A percentile compares a stretch with the other conserved stretches of the same genome.
These are phyloP conservation scores for Anisognathus igniventris DNA, from an alignment of 2,797 vertebrate species.

Conservation along the genomic window DNA sequence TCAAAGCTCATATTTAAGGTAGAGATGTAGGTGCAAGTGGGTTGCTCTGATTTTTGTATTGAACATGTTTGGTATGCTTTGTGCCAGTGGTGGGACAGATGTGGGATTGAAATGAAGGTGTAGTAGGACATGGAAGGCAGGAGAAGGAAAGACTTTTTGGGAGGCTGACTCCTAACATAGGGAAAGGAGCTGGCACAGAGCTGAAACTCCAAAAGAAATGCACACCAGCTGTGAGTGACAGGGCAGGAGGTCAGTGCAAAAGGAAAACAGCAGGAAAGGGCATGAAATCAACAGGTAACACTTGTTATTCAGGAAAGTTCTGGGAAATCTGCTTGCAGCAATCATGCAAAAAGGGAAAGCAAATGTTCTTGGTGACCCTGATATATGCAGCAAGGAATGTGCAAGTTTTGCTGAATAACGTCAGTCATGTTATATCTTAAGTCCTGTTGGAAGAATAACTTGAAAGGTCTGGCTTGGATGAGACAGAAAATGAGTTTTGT, in stretches of 20 bases:
- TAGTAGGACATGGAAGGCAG: background rate
- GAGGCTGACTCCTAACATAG: background rate
- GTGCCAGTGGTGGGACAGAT: background rate
- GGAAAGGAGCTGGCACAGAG: background rate
- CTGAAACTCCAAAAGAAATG: background rate
- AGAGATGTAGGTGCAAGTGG: background rate
- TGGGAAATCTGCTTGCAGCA: background rate
- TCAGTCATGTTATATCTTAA: background rate
- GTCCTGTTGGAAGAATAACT: background rate
- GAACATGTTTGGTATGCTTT: background rate
- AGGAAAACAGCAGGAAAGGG: background rate
- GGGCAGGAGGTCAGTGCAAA: background rate
- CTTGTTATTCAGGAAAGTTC: background rate
- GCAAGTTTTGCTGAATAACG: background rate
- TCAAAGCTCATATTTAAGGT: background rate
- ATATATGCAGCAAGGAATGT: background rate
- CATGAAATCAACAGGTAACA: background rate
- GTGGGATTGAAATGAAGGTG: background rate
- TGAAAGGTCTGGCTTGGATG: background rate
- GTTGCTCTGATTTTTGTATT: background rate
- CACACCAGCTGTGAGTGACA: background rate
- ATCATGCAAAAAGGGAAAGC: background rate
- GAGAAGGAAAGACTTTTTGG: background rate
- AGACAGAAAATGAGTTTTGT: background rate
- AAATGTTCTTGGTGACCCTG: background rate